Evolutionary conservation across 2,888 invertebrate species (phyloP).

Genomic region (Drosophila stalkeri): DNA sequence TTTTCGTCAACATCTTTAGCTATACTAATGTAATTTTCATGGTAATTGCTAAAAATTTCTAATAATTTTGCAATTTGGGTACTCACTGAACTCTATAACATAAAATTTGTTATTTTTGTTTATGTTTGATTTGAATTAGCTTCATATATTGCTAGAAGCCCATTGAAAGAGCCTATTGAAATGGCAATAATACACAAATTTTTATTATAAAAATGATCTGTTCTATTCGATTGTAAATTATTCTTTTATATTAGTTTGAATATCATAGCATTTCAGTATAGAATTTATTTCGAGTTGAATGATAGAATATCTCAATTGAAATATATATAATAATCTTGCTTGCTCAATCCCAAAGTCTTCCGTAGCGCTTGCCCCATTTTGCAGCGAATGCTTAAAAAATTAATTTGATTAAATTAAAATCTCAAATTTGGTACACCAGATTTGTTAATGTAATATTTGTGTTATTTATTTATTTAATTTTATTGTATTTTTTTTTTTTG

Average conservation of each 20-base stretch:
- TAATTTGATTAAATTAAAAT: slow-evolving; percentile 76
- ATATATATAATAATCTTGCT: neutral
- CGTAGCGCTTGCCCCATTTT: neutral
- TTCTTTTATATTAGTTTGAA: neutral
- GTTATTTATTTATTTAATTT: slow-evolving; percentile 27
- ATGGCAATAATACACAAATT: too few relatives aligned
- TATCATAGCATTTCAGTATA: too few relatives aligned
- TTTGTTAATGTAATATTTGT: neutral
- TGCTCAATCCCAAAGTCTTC: neutral
- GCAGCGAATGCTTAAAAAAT: slow-evolving; percentile 57
- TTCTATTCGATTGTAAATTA: neutral
- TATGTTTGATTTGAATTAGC: neutral
- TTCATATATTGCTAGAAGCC: neutral
- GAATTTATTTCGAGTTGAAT: too few relatives aligned
- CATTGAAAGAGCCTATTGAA: neutral
- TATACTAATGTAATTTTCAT: neutral
- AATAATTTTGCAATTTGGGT: neutral
- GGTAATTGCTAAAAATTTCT: neutral
- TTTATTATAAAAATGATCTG: too few relatives aligned
- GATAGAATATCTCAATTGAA: too few relatives aligned
- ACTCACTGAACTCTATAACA: neutral
- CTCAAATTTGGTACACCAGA: slow-evolving; percentile 43
- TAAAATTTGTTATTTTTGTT: neutral
- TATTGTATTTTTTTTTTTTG: slow-evolving; percentile 15
- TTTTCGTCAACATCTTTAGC: neutral